Percentiles rank a stretch among this genome's conserved stretches.
Conservation (phyloP, 2,113 vertebrate species). For the Microtus montanus region DNA sequence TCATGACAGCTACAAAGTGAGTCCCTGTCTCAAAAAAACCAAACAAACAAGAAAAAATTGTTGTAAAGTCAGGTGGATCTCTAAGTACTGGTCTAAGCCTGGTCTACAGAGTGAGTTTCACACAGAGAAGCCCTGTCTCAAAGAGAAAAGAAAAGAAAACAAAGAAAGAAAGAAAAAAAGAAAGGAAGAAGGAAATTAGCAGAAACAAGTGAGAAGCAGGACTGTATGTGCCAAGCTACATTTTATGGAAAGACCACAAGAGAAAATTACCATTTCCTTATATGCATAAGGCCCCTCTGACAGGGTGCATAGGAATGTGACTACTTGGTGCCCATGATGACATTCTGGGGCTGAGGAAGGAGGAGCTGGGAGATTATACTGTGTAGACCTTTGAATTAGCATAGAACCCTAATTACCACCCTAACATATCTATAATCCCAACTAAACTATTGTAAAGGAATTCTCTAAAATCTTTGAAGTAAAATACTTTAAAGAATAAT, state of each 20-base stretch:
- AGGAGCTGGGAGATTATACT: neutral
- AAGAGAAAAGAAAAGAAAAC: neutral
- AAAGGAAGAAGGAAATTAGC: neutral
- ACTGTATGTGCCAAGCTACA: neutral
- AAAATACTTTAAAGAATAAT: slow-evolving; percentile 18
- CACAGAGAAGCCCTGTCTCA: neutral
- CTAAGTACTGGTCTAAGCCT: neutral
- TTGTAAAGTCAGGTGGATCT: neutral
- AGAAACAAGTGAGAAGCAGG: slow-evolving; percentile 1
- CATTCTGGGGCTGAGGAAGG: neutral
- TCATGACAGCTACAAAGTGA: neutral
- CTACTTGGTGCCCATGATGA: neutral
- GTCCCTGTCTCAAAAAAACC: neutral
- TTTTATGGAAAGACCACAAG: neutral
- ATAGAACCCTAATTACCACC: neutral
- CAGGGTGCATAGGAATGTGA: neutral
- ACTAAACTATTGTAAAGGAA: slow-evolving; percentile 14
- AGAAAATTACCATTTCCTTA: neutral
- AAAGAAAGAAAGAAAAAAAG: no score
- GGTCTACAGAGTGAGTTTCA: neutral
- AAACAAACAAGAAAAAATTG: neutral
- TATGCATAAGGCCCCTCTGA: neutral
- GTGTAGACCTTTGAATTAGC: neutral
- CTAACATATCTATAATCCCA: neutral
- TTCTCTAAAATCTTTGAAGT: neutral